These are phyloP conservation scores for Steatornis caripensis DNA, from an alignment of 2,113 vertebrate species.

Conservation along the genomic window DNA sequence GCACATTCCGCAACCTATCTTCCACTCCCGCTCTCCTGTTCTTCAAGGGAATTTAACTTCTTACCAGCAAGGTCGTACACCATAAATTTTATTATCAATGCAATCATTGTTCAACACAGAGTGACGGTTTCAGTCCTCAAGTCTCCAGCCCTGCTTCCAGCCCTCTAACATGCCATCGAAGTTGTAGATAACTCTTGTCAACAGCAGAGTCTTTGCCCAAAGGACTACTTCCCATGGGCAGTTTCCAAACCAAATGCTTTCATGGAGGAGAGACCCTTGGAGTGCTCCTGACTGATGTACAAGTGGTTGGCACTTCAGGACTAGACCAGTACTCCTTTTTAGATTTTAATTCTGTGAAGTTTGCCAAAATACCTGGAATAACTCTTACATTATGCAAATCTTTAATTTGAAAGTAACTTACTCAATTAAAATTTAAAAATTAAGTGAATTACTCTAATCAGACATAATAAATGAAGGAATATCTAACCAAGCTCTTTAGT, in stretches of 20 bases:
- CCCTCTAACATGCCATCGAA: neutral
- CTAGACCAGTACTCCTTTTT: neutral
- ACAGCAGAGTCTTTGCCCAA: neutral
- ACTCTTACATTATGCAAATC: neutral
- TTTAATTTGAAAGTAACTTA: neutral
- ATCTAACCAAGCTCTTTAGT: accelerated
- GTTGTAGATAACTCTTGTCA: neutral
- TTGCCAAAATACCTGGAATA: neutral
- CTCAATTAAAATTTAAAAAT: neutral
- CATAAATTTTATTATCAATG: neutral
- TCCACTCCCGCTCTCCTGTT: neutral
- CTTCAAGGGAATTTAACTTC: neutral
- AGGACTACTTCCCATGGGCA: neutral
- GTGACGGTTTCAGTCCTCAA: neutral
- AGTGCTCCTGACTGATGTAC: neutral
- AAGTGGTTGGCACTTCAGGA: neutral
- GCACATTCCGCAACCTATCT: accelerated
- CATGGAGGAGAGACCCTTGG: neutral
- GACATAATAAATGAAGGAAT: neutral
- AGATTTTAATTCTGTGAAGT: neutral
- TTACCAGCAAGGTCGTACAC: neutral
- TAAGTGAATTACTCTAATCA: neutral
- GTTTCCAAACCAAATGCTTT: neutral
- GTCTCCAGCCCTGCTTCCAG: neutral
- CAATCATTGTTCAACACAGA: neutral